A percentile compares a stretch with the other conserved stretches of the same genome.
phyloP scores from a whole-genome alignment of 2,888 invertebrate genomes.

The Parochlus steinenii region DNA sequence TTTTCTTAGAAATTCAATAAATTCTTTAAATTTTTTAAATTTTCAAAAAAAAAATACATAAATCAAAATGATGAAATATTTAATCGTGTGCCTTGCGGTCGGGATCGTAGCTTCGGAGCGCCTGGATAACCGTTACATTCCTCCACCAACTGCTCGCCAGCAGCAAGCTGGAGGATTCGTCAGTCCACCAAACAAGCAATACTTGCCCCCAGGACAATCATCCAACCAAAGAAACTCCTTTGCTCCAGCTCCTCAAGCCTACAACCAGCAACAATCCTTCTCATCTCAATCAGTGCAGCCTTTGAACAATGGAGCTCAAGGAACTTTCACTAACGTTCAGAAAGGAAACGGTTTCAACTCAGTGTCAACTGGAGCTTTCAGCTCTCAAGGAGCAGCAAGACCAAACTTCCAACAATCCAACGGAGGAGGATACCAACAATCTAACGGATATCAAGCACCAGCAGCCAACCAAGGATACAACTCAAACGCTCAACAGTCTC shows the following conservation, averaged over 20 bases:
- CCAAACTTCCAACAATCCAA: not conserved
- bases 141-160: constrained; percentile 10
- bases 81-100: too few species aligned
- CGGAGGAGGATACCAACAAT: constrained; percentile 5
- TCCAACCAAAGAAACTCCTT: constrained; percentile 5
- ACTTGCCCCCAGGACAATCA: too few species aligned
- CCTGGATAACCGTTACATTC: constrained; percentile 10
- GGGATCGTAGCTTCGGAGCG: too few species aligned
- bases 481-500: too few species aligned
- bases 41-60: too few species aligned
- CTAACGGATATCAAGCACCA: constrained; percentile 4
- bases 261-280: constrained; percentile 8
- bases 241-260: constrained; percentile 2
- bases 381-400: not conserved
- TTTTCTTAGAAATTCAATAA: too few species aligned
- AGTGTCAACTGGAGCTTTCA: constrained; percentile 7
- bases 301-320: constrained; percentile 11
- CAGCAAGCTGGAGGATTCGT: constrained; percentile 8
- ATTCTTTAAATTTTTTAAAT: too few species aligned
- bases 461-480: constrained; percentile 4
- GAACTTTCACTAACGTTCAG: constrained; percentile 8
- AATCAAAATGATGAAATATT: too few species aligned
- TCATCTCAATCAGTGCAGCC: not conserved
- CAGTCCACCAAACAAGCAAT: too few species aligned
- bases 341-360: constrained; percentile 11